Conservation (phyloP, 2,113 vertebrate genomes). For the Eudyptes chrysolophus region DNA sequence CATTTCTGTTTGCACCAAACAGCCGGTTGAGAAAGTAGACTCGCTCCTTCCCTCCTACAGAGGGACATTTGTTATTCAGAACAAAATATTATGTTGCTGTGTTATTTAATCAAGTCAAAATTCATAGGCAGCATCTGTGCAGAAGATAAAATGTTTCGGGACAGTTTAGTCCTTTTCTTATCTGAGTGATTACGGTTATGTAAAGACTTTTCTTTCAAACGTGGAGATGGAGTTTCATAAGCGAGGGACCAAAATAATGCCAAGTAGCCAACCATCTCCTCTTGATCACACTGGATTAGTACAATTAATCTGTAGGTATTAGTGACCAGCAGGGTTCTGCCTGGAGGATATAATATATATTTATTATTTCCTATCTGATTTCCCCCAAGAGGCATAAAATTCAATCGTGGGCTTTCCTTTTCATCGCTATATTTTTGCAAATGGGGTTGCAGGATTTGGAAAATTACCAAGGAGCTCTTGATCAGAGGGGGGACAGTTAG, state of each 20-base stretch:
- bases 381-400: constrained; percentile 16
- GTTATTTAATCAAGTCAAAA: constrained; percentile 53
- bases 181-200: constrained; percentile 38
- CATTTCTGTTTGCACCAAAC: background rate
- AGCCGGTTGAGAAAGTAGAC: background rate
- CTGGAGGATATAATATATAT: constrained; percentile 42
- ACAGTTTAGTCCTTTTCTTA: constrained; percentile 63
- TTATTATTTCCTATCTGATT: constrained; percentile 64
- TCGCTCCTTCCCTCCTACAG: background rate
- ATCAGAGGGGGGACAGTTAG: background rate
- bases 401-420: background rate
- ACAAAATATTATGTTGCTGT: background rate
- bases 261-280: constrained; percentile 20
- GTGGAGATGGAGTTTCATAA: constrained; percentile 51
- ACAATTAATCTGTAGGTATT: constrained; percentile 65
- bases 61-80: background rate
- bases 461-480: background rate
- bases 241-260: constrained; percentile 16
- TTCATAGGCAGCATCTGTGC: constrained; percentile 59
- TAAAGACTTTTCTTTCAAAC: constrained; percentile 55
- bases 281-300: constrained; percentile 25
- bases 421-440: background rate
- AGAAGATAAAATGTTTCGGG: constrained; percentile 52
- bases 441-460: background rate
- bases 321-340: constrained; percentile 27